These are phyloP conservation scores for Atopsyche davidsoni DNA, from an alignment of 1,140 invertebrate species.

Conservation along the genomic window DNA sequence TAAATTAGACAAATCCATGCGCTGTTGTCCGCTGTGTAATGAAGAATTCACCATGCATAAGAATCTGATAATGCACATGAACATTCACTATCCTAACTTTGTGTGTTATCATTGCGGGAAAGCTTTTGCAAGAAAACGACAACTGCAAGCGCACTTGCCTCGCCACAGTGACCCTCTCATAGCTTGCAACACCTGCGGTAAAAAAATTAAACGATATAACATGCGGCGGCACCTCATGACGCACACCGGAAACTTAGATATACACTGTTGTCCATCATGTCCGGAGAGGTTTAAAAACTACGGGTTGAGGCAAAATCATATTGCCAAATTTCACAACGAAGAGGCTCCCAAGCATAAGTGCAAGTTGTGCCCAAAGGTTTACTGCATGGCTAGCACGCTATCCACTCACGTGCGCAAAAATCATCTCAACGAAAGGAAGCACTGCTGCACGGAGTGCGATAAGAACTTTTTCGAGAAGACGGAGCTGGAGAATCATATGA, in stretches of 20 bases:
- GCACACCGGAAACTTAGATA: background rate
- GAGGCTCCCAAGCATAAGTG: background rate
- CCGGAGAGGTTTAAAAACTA: background rate
- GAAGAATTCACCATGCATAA: constrained; percentile 41
- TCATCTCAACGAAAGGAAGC: background rate
- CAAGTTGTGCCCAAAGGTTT: background rate
- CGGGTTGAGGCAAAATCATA: background rate
- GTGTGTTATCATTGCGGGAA: constrained; percentile 47
- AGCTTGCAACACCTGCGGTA: constrained; percentile 42
- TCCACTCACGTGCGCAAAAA: background rate
- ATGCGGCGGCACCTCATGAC: background rate
- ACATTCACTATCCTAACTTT: constrained; percentile 42
- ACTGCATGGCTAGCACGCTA: background rate
- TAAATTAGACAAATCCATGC: no score
- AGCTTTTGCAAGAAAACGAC: constrained; percentile 46
- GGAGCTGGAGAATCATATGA: no score
- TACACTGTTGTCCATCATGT: background rate
- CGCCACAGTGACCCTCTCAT: constrained; percentile 39
- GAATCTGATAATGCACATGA: constrained; percentile 45
- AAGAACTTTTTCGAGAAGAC: background rate
- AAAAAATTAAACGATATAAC: constrained; percentile 12
- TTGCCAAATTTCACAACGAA: background rate
- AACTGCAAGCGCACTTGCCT: constrained; percentile 45
- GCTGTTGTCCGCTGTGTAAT: constrained; percentile 48
- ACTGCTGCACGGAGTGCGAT: background rate